Evolutionary conservation across 2,888 invertebrate species (phyloP).

Genomic region (Meliscaeva auricollis): DNA sequence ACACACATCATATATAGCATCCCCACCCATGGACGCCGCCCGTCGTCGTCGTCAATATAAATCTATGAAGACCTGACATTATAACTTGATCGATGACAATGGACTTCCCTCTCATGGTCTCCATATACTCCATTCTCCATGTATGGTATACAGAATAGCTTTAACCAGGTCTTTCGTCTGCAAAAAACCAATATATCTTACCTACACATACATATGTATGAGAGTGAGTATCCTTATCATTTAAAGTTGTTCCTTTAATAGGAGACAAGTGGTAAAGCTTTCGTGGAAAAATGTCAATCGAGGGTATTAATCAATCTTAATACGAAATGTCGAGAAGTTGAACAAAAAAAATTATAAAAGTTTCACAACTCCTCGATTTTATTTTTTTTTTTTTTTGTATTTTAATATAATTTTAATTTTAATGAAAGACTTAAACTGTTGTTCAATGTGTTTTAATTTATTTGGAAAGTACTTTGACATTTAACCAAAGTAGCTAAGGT

Average conservation of each 20-base stretch:
- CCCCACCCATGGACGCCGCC: slow-evolving; percentile 11
- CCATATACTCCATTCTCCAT: no score
- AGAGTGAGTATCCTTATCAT: neutral
- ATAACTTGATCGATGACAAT: slow-evolving; percentile 72
- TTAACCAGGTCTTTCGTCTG: slow-evolving; percentile 19
- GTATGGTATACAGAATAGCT: no score
- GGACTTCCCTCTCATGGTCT: slow-evolving; percentile 52
- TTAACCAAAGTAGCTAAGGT: no score
- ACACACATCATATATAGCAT: slow-evolving; percentile 1
- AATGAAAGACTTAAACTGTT: no score
- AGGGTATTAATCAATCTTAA: slow-evolving; percentile 45
- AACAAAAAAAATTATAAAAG: neutral
- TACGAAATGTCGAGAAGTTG: neutral
- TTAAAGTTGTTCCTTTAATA: slow-evolving; percentile 37
- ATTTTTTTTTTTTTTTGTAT: no score
- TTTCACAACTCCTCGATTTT: no score
- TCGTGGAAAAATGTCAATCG: slow-evolving; percentile 27
- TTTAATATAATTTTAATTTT: no score
- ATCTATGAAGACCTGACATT: slow-evolving; percentile 68
- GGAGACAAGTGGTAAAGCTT: slow-evolving; percentile 25
- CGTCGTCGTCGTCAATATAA: slow-evolving; percentile 65
- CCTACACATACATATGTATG: slow-evolving; percentile 1
- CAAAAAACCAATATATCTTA: neutral
- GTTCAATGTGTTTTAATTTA: no score
- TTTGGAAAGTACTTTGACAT: no score